phyloP scores from a whole-genome alignment of 2,113 vertebrate species.

The Gallinago paraguaiae region DNA sequence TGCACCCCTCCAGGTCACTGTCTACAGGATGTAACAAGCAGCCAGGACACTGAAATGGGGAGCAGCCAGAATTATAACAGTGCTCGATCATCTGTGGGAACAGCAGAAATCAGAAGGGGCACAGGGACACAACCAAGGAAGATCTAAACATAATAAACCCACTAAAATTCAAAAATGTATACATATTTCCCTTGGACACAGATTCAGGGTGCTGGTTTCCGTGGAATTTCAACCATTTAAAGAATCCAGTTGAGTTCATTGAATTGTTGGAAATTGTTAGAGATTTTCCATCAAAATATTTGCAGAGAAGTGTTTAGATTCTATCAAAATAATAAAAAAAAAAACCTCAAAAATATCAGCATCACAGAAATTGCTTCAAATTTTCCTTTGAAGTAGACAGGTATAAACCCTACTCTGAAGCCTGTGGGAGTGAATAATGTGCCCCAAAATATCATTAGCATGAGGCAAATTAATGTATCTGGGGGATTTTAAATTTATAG shows the following conservation, averaged over 20 bases:
- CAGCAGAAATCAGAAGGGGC: neutral
- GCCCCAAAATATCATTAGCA: neutral
- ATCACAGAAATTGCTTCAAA: neutral
- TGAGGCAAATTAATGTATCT: neutral
- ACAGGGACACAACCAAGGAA: neutral
- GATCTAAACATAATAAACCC: neutral
- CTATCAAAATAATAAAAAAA: neutral
- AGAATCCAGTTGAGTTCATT: neutral
- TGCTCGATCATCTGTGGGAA: neutral
- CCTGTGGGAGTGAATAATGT: neutral
- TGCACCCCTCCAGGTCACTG: neutral
- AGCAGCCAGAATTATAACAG: neutral
- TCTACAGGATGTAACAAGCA: neutral
- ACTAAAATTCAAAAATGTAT: neutral
- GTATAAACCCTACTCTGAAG: neutral
- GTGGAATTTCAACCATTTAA: neutral
- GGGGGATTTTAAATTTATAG: neutral
- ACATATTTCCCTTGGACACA: neutral
- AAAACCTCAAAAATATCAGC: neutral
- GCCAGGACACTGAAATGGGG: neutral
- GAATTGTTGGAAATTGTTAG: neutral
- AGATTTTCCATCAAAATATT: slow-evolving; percentile 25
- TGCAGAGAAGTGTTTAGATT: neutral
- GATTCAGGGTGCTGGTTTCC: neutral
- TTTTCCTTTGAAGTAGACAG: slow-evolving; percentile 5